Conservation (phyloP, 2,888 invertebrate genomes). For the Iphiclides podalirius region DNA sequence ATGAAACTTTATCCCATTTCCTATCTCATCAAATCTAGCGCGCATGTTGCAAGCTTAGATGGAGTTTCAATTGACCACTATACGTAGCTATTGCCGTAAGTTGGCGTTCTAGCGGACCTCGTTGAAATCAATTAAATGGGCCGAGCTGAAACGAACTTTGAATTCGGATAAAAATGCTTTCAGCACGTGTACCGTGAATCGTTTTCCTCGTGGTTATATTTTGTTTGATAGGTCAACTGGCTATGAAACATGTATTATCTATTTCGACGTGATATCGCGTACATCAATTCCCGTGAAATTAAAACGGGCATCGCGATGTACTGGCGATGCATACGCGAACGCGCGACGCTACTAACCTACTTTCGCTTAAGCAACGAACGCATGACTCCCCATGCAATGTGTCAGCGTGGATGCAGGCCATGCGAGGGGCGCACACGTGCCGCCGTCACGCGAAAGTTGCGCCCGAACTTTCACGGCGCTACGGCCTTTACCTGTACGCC, state of each 20-base stretch:
- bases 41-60: conserved; percentile 26
- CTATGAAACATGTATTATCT: not conserved
- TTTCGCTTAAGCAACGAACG: conserved; percentile 16
- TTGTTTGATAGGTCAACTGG: not conserved
- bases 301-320: not conserved
- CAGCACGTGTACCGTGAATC: not conserved
- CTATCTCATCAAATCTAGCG: conserved; percentile 26
- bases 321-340: not conserved
- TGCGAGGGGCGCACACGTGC: conserved; percentile 11
- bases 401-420: conserved; percentile 2
- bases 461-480: conserved; percentile 13
- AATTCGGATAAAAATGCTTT: not conserved
- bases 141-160: not conserved
- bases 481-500: conserved; percentile 9
- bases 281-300: not conserved
- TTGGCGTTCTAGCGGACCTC: conserved; percentile 5
- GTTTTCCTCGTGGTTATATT: not conserved
- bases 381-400: conserved; percentile 11
- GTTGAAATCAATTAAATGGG: conserved; percentile 13
- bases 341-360: conserved; percentile 17
- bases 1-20: conserved; percentile 25
- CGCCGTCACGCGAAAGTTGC: not conserved
- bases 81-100: conserved; percentile 23
- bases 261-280: not conserved
- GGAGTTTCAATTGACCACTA: conserved; percentile 26